Base-by-base conservation (phyloP, 2,888 invertebrate species). In the Papilio elwesi region DNA sequence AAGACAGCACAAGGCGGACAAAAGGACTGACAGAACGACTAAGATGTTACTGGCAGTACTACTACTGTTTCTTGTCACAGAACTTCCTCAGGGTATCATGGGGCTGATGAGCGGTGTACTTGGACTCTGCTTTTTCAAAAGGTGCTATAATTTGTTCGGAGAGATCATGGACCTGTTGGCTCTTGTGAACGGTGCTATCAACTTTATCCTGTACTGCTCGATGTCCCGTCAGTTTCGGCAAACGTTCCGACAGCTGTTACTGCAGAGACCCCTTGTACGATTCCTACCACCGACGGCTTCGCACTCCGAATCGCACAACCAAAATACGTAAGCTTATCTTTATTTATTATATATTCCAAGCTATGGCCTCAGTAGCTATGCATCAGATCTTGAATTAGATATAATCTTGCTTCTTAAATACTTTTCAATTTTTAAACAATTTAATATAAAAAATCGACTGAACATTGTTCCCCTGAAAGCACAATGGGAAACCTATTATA, bases 221-320 rank as follows among this genome's bases (percentile, higher is more conserved):
- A 99, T 99, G 98, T 98, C 98, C 76, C 95, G 97, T 76, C 98
- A 98, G 94, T 99, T 99, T 88, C 95, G 98, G 1, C 90, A 89
- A 87, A 92, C 93, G 26, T 93, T 93, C 74, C 88, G 93, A 1
- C 92, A 92, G 82, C 82, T 93, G 83, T 87, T 93, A 87, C 86
- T 90, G 85, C 84, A 91, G 77, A 91, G 94, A 15, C 94, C 95
- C 26, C 78, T 91, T 15, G 89, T 91, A 73, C 85, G 86, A 55
- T 92, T 91, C 90, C 90, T 90, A 0, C 90, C 90, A 64, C 94
- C 95, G 16, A 89, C 94, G 0, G 91, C 92, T 0, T 94, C 95
- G 0, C 94, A 95, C 77, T 95, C 95, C 8, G 96, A 96, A 77
- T 94, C 94, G 47, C 73, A 73, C 65, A 69, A 73, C 43, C 95